These are phyloP conservation scores for Orchesellides sinensis DNA, from an alignment of 2,888 invertebrate species.

Conservation along the genomic window DNA sequence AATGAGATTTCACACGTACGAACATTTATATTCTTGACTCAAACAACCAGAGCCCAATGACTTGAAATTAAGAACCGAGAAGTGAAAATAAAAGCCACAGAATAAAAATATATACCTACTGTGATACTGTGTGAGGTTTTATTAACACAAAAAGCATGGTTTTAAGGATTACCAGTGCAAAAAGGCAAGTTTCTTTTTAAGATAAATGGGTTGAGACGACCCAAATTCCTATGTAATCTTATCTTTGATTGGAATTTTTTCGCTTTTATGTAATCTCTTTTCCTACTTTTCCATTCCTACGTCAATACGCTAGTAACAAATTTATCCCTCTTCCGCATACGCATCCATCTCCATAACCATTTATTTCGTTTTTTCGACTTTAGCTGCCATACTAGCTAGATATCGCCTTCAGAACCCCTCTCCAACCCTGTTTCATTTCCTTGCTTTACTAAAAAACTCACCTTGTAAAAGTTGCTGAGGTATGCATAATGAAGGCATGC, in stretches of 20 bases:
- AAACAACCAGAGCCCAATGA: not conserved
- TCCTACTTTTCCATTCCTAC: slow-evolving; percentile 25
- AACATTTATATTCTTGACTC: slow-evolving; percentile 5
- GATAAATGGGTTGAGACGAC: slow-evolving; percentile 56
- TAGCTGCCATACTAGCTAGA: slow-evolving; percentile 14
- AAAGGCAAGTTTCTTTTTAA: slow-evolving; percentile 31
- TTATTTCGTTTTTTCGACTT: slow-evolving; percentile 23
- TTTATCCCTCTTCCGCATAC: slow-evolving; percentile 26
- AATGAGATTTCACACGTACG: slow-evolving; percentile 58
- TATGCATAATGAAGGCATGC: too few relatives aligned
- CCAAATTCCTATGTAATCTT: slow-evolving; percentile 61
- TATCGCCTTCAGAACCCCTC: not conserved
- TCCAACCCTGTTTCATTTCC: not conserved
- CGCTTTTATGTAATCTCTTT: slow-evolving; percentile 58
- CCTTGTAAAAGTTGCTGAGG: too few relatives aligned
- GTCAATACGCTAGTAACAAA: slow-evolving; percentile 15
- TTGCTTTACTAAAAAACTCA: too few relatives aligned
- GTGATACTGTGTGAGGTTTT: not conserved
- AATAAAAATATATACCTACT: not conserved
- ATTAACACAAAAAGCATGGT: too few relatives aligned
- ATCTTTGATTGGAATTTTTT: slow-evolving; percentile 67
- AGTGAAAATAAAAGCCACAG: not conserved
- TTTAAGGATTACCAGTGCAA: too few relatives aligned
- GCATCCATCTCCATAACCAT: slow-evolving; percentile 51
- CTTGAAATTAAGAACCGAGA: not conserved